Evolutionary conservation across 2,797 vertebrate species (phyloP).

Genomic region (Miichthys miiuy): DNA sequence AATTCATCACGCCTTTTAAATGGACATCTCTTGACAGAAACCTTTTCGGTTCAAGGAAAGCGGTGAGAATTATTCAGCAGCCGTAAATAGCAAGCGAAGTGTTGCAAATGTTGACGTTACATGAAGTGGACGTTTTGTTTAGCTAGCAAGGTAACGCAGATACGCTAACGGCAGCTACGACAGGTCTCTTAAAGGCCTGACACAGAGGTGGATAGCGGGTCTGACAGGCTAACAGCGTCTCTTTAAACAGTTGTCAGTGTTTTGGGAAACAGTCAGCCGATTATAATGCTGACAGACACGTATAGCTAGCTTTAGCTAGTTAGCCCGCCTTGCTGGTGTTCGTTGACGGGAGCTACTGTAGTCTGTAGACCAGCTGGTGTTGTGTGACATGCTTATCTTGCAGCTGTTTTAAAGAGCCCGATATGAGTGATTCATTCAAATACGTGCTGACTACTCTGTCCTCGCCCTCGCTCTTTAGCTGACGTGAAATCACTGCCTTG

Average conservation of each 20-base stretch:
- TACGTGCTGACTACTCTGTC: not conserved
- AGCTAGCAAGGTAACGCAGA: constrained; percentile 74
- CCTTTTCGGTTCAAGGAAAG: constrained; percentile 25
- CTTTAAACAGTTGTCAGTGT: not conserved
- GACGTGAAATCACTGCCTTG: not conserved
- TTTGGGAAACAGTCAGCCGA: not conserved
- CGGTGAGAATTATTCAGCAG: constrained; percentile 49
- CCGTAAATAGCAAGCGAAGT: constrained; percentile 7
- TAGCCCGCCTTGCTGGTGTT: constrained; percentile 44
- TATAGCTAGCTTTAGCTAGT: constrained; percentile 52
- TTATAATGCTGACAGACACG: constrained; percentile 17
- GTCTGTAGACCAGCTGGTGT: constrained; percentile 20
- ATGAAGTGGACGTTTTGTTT: constrained; percentile 71
- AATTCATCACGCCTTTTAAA: constrained; percentile 50
- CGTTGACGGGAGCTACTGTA: constrained; percentile 21
- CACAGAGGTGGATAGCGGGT: constrained; percentile 12
- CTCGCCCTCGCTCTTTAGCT: not conserved
- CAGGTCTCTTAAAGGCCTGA: constrained; percentile 60
- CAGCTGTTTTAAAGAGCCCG: not conserved
- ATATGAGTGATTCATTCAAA: not conserved
- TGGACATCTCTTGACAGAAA: constrained; percentile 70
- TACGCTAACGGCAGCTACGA: constrained; percentile 68
- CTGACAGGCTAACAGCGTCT: not conserved
- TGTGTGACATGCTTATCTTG: not conserved
- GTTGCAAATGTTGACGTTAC: constrained; percentile 42